Evolutionary conservation across 35 echinoderm and acorn worm genomes (phyloP), one percentile per base, ranked within the genome.

Genomic region (Strongylocentrotus purpuratus): DNA sequence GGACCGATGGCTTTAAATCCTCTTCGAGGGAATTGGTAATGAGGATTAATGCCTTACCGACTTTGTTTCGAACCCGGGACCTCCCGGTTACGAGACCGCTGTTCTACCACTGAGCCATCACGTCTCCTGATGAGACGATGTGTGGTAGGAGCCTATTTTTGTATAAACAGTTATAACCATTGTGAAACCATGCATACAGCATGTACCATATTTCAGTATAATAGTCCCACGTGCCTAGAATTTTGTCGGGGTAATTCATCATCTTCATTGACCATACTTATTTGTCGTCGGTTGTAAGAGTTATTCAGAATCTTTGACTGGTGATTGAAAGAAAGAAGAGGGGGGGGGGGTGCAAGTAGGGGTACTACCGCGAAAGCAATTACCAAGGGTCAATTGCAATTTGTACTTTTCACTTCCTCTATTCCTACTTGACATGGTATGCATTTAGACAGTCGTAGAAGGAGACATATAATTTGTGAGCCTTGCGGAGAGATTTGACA

Each of bases 391-490:
- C 65, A 78, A 78, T 28, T 28, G 65, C 65, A 78, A 78, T 78
- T 78, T 78, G 65, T 78, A 78, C 65, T 78, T 78, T 78, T 78
- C 20, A 78, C 65, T 78, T 78, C 65, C 65, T 78, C 22, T n/a
- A 3, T 28, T 22, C 22, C 20, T 1, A 5, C 8, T n/a, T 78
- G 65, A 78, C 65, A 78, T 78, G 65, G 28, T 78, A 78, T 78
- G 25, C 65, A 78, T 78, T 15, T n/a, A 78, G 65, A 78, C 65
- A 78, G 65, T 78, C 22, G 25, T 2, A 78, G 65, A 78, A n/a
- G 65, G 65, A 78, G 65, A 78, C 65, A 78, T 22, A 78, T 78
- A 78, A 78, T 78, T 78, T 78, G 65, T 8, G 65, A 78, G 65
- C 20, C 7, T 78, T 78, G 65, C 65, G 5, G 20, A n/a, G 65